Conservation (phyloP, 2,888 invertebrate genomes). For the Oligia strigilis region DNA sequence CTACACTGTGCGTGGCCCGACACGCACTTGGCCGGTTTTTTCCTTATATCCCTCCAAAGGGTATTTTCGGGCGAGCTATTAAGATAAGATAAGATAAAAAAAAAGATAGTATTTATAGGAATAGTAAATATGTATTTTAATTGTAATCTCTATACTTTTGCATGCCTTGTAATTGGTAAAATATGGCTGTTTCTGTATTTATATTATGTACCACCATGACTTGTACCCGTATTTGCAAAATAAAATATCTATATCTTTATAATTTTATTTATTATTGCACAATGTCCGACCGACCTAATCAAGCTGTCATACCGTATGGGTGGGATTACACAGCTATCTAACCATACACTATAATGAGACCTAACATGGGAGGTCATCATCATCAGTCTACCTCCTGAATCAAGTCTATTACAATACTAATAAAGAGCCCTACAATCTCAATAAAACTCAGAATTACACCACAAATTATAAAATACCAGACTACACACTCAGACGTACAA, state of each 20-base stretch:
- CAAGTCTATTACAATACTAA: conserved; percentile 31
- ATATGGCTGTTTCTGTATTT: too few relatives aligned
- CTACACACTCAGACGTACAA: conserved; percentile 76
- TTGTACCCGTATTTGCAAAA: too few relatives aligned
- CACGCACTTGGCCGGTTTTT: neutral
- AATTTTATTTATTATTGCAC: too few relatives aligned
- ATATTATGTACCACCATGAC: too few relatives aligned
- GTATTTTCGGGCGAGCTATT: neutral
- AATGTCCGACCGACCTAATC: neutral
- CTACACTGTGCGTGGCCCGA: too few relatives aligned
- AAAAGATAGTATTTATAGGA: too few relatives aligned
- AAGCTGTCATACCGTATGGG: neutral
- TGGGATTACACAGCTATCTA: neutral
- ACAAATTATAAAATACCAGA: conserved; percentile 70
- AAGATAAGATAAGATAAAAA: too few relatives aligned
- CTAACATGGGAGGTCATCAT: conserved; percentile 8
- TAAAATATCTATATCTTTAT: too few relatives aligned
- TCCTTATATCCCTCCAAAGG: neutral
- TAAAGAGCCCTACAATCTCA: conserved; percentile 49
- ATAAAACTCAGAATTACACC: conserved; percentile 60
- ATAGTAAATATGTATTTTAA: too few relatives aligned
- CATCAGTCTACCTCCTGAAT: neutral
- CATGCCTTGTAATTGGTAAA: too few relatives aligned
- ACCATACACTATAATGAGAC: neutral
- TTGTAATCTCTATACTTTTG: too few relatives aligned